Conservation (phyloP, 2,888 invertebrate species). For the Agrotis ipsilon region DNA sequence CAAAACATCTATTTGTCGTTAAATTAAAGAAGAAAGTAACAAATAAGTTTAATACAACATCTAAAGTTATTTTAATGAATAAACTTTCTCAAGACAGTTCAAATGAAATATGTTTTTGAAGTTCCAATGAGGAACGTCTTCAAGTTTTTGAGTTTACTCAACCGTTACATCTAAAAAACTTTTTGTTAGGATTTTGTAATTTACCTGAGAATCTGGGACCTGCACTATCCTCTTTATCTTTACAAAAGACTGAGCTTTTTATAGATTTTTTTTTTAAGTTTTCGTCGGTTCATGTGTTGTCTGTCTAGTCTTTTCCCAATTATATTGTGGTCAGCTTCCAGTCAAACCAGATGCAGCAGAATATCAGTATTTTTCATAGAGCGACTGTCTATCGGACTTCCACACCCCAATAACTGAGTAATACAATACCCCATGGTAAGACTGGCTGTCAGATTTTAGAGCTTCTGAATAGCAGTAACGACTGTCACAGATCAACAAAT, state of each 20-base stretch:
- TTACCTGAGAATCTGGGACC: neutral
- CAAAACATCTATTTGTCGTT: neutral
- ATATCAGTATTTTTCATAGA: no score
- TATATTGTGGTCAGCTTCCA: no score
- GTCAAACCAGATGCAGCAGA: no score
- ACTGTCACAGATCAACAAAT: no score
- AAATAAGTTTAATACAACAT: conserved; percentile 8
- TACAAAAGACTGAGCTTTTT: neutral
- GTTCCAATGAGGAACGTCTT: conserved; percentile 36
- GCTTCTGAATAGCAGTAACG: no score
- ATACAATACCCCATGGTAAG: no score
- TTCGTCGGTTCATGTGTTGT: no score
- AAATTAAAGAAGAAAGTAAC: conserved; percentile 14
- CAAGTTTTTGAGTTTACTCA: conserved; percentile 47
- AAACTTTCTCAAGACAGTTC: conserved; percentile 44
- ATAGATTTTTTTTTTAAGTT: no score
- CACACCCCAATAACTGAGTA: no score
- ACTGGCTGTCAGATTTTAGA: no score
- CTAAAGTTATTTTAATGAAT: conserved; percentile 49
- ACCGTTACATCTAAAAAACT: conserved; percentile 18
- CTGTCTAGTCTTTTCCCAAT: no score
- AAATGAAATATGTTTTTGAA: conserved; percentile 55
- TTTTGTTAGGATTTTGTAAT: conserved; percentile 16
- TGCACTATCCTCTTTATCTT: neutral
- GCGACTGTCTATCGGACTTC: no score